Evolutionary conservation across 1,140 invertebrate species (phyloP).

Genomic region (Chironomus striatipennis): DNA sequence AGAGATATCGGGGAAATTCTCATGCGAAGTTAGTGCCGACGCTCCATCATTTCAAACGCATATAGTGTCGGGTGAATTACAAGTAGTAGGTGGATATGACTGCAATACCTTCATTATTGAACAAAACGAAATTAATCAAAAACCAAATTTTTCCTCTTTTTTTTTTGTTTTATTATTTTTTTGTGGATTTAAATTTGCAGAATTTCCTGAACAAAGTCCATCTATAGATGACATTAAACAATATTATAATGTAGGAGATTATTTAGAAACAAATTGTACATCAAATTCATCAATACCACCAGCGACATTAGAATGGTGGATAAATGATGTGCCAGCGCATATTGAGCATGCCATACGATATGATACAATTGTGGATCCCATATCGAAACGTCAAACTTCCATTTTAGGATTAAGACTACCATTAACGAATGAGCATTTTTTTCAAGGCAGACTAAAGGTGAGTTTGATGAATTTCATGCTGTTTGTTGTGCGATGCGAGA

Average conservation of each 20-base stretch:
- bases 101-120: background rate
- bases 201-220: conserved; percentile 45
- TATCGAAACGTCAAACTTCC: background rate
- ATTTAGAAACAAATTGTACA: conserved; percentile 58
- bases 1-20: conserved; percentile 55
- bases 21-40: conserved; percentile 63
- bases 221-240: conserved; percentile 49
- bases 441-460: conserved; percentile 19
- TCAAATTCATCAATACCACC: conserved; percentile 54
- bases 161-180: background rate
- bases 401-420: conserved; percentile 18
- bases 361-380: background rate
- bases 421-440: conserved; percentile 17
- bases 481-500: too few relatives aligned
- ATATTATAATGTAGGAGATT: conserved; percentile 60
- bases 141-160: background rate
- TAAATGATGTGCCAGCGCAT: conserved; percentile 63
- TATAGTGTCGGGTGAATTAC: conserved; percentile 43
- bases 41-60: conserved; percentile 55
- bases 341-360: conserved; percentile 23
- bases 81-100: conserved; percentile 42
- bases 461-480: too few relatives aligned
- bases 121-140: conserved; percentile 6
- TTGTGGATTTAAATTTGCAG: conserved; percentile 29
- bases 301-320: conserved; percentile 52